Evolutionary conservation across 2,113 vertebrate genomes (phyloP), one percentile per base, ranked within the genome.

Genomic region (Mirza zaza): DNA sequence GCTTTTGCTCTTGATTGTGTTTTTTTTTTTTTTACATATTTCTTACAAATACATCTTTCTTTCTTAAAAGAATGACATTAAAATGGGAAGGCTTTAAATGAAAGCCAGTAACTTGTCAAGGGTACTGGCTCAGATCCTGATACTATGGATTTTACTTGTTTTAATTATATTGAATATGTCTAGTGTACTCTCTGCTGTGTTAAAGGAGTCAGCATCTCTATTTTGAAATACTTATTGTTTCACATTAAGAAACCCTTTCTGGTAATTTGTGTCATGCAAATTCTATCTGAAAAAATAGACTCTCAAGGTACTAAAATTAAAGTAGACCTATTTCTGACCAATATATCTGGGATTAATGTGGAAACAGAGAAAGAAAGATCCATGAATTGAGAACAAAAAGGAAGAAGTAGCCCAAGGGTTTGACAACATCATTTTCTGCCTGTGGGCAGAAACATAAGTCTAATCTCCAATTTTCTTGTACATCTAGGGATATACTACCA

Each of bases 1-100:
- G 96, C 71, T 98, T 90, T 94, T 98, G 97, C 63, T 91, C 97
- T 98, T 97, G 97, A 92, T 95, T 97, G 90, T 90, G 63, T 93
- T 76, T 94, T 70, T 93, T 55, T 36, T 2, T 97, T 90, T 93
- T 94, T 77, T 32, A 25, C 93, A 95, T 93, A 96, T 95, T 92
- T 96, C 71, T 96, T 79, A 97, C 63, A 96, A 98, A 98, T 95
- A 93, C 29, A 98, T 79, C 36, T 97, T 93, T 83, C 20, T 96
- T 96, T 86, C 95, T 97, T 97, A 9, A 36, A 90, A 88, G 94
- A 97, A 86, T n/a, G 76, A 63, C 83, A 90, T 94, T 97, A 96
- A 97, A 98, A 96, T 93, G 77, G 23, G 61, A 96, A 98, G 75
- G 39, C 55, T 97, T 91, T 97, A 98, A 98, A 97, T 88, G 55